These are phyloP conservation scores for Opisthograptis luteolata DNA, from an alignment of 2,888 invertebrate genomes.

Conservation along the genomic window DNA sequence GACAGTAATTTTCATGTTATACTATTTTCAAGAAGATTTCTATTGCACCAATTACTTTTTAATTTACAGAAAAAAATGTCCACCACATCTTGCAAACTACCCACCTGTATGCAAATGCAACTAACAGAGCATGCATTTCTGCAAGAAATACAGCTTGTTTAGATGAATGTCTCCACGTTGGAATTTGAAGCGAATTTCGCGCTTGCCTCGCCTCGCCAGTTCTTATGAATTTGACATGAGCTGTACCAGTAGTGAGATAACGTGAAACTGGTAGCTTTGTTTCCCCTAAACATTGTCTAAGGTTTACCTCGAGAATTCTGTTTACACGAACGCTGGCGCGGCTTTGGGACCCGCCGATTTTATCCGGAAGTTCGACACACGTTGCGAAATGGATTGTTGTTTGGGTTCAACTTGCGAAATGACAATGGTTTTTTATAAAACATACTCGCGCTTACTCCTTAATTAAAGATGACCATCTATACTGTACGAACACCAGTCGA, in stretches of 20 bases:
- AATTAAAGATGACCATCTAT: no score
- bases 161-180: slow-evolving; percentile 48
- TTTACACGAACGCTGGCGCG: slow-evolving; percentile 16
- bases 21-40: no score
- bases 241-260: slow-evolving; percentile 21
- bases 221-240: slow-evolving; percentile 68
- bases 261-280: slow-evolving; percentile 19
- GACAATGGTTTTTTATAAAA: no score
- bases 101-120: slow-evolving; percentile 32
- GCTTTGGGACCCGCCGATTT: slow-evolving; percentile 18
- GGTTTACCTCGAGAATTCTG: slow-evolving; percentile 12
- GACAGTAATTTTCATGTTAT: no score
- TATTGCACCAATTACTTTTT: no score
- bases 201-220: slow-evolving; percentile 32
- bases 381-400: neutral
- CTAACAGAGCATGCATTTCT: slow-evolving; percentile 43
- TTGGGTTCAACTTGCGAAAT: no score
- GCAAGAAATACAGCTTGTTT: slow-evolving; percentile 47
- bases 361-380: slow-evolving; percentile 19
- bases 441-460: no score
- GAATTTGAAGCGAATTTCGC: slow-evolving; percentile 54
- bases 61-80: no score
- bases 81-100: slow-evolving; percentile 6
- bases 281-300: slow-evolving; percentile 16
- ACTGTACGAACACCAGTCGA: no score